Conservation (phyloP, 2,113 vertebrate genomes). For the Corapipo altera region DNA sequence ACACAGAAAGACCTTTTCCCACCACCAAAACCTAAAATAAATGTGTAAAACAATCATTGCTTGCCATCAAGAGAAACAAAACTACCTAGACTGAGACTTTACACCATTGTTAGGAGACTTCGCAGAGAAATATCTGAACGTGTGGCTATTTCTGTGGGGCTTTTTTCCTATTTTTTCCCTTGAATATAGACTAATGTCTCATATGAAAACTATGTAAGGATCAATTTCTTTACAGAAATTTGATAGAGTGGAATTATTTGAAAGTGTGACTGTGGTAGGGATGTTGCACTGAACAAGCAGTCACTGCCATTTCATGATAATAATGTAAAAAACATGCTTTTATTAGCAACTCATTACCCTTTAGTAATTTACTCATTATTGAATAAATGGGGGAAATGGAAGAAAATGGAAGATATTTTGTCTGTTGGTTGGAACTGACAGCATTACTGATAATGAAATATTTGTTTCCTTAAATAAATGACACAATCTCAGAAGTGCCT, state of each 20-base stretch:
- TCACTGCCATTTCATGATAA: background rate
- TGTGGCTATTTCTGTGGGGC: background rate
- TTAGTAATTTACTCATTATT: conserved; percentile 47
- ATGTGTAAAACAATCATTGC: background rate
- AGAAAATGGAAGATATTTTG: conserved; percentile 37
- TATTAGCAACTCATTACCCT: conserved; percentile 38
- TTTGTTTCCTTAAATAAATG: conserved; percentile 46
- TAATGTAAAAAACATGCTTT: conserved; percentile 17
- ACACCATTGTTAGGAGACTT: background rate
- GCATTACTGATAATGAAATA: conserved; percentile 22
- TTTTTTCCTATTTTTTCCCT: background rate
- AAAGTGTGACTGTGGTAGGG: background rate
- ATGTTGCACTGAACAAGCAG: background rate
- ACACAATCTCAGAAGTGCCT: background rate
- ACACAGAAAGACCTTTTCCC: rapidly evolving
- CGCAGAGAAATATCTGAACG: background rate
- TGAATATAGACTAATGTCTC: background rate
- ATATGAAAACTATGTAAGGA: background rate
- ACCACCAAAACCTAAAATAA: background rate
- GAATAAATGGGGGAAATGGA: conserved; percentile 38
- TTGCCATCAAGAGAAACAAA: background rate
- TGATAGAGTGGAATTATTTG: background rate
- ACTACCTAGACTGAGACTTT: background rate
- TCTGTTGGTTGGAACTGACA: conserved; percentile 7
- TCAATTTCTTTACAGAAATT: background rate